Evolutionary conservation across 2,888 invertebrate species (phyloP).

Genomic region (Tryphoninae sp.): DNA sequence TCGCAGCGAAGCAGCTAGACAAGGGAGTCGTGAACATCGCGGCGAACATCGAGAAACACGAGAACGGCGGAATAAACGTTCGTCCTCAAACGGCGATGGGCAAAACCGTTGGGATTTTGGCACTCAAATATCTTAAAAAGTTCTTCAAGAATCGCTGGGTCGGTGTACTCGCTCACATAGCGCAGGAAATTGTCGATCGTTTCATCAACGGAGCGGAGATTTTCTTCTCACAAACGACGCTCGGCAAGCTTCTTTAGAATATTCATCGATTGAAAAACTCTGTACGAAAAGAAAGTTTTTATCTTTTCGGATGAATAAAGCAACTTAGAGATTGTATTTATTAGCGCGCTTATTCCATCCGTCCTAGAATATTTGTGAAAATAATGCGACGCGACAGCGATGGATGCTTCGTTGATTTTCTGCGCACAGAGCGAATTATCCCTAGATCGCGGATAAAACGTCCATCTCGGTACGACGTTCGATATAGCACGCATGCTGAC

Average conservation of each 20-base stretch:
- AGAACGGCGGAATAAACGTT: conserved; percentile 47
- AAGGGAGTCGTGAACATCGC: conserved; percentile 33
- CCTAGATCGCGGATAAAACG: conserved; percentile 26
- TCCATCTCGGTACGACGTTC: conserved; percentile 13
- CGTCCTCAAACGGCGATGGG: conserved; percentile 37
- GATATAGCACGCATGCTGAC: conserved; percentile 20
- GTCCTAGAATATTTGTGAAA: no score
- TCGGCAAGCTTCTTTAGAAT: not conserved
- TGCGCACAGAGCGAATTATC: conserved; percentile 23
- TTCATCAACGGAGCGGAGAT: conserved; percentile 25
- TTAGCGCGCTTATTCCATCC: no score
- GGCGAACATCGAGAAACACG: conserved; percentile 39
- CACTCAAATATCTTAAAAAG: conserved; percentile 23
- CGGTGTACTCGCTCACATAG: conserved; percentile 49
- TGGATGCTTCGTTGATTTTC: conserved; percentile 18
- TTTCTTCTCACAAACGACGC: conserved; percentile 16
- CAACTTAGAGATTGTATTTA: no score
- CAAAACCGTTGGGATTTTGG: conserved; percentile 6
- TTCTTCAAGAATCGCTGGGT: conserved; percentile 56
- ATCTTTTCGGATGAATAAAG: no score
- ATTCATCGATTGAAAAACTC: not conserved
- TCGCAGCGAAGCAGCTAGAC: conserved; percentile 48
- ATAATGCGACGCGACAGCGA: not conserved
- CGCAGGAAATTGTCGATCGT: conserved; percentile 58
- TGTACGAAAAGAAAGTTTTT: no score